Conservation (phyloP, 2,797 vertebrate genomes). For the Erpetoichthys calabaricus region DNA sequence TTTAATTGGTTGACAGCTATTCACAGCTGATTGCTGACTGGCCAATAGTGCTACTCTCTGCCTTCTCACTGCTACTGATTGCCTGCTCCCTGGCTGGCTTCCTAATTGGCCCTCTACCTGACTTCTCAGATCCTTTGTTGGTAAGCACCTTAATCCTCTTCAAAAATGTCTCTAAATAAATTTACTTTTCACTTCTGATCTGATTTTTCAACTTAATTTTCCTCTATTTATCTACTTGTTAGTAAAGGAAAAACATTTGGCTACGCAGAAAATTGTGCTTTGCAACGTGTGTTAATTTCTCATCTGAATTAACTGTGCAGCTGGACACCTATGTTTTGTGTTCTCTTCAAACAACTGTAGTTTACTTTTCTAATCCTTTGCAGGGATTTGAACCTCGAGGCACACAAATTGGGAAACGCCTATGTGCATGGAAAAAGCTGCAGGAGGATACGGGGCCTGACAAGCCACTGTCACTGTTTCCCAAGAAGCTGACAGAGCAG, state of each 20-base stretch:
- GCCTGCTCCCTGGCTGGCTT: slow-evolving; percentile 73
- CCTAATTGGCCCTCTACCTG: slow-evolving; percentile 68
- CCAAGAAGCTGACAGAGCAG: slow-evolving; percentile 42
- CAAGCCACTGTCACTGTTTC: slow-evolving; percentile 63
- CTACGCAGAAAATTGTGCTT: no score
- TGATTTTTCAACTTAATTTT: no score
- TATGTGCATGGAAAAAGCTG: slow-evolving; percentile 65
- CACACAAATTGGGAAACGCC: slow-evolving; percentile 73
- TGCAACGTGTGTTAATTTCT: no score
- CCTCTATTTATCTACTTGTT: no score
- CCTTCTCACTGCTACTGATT: slow-evolving; percentile 53
- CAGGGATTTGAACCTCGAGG: slow-evolving; percentile 89
- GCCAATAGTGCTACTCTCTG: slow-evolving; percentile 56
- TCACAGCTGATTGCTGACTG: slow-evolving; percentile 77
- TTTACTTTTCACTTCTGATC: no score
- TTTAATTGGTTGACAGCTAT: slow-evolving; percentile 54
- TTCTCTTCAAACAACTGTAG: no score
- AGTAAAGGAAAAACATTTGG: no score
- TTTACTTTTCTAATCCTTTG: slow-evolving; percentile 4
- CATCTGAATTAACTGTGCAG: no score
- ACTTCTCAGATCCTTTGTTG: slow-evolving; percentile 83
- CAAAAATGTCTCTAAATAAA: no score
- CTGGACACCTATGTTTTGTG: no score
- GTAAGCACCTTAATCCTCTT: slow-evolving; percentile 64
- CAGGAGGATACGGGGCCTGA: slow-evolving; percentile 70